Evolutionary conservation across 2,888 invertebrate genomes (phyloP).

Genomic region (Lottia gigantea): DNA sequence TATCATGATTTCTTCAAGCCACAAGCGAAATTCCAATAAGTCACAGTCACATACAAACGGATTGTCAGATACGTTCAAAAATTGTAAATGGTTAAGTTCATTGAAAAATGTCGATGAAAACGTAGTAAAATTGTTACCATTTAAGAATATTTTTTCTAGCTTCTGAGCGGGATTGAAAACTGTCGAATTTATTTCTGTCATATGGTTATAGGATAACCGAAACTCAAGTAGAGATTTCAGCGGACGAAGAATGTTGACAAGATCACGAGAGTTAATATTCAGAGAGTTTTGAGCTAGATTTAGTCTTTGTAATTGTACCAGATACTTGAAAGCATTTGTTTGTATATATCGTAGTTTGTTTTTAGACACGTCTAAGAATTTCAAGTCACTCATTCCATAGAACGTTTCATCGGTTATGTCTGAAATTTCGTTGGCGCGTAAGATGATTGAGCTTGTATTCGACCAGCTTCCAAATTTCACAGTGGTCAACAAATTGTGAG

Average conservation of each 20-base stretch:
- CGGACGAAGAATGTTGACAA: constrained; percentile 34
- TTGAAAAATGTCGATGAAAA: constrained; percentile 41
- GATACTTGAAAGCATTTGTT: constrained; percentile 41
- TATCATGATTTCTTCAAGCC: constrained; percentile 35
- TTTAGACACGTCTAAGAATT: constrained; percentile 43
- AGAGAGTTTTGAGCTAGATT: constrained; percentile 43
- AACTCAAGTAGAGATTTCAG: constrained; percentile 36
- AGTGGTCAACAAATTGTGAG: constrained; percentile 48
- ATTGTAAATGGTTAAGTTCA: constrained; percentile 38
- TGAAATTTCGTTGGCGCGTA: constrained; percentile 49
- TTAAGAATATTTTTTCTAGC: constrained; percentile 41
- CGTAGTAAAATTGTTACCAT: constrained; percentile 41
- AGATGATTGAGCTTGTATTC: constrained; percentile 32
- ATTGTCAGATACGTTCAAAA: constrained; percentile 53
- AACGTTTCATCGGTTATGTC: constrained; percentile 46
- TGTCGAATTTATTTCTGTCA: constrained; percentile 36
- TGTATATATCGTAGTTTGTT: constrained; percentile 45
- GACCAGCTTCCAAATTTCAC: constrained; percentile 55
- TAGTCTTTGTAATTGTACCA: constrained; percentile 42
- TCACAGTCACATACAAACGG: constrained; percentile 58
- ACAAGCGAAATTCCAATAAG: constrained; percentile 48
- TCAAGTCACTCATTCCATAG: constrained; percentile 44
- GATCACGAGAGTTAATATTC: constrained; percentile 14
- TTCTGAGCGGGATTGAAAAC: constrained; percentile 39
- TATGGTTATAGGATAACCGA: constrained; percentile 52